phyloP scores from a whole-genome alignment of 2,888 invertebrate genomes.

The Patella ulyssiponensis region DNA sequence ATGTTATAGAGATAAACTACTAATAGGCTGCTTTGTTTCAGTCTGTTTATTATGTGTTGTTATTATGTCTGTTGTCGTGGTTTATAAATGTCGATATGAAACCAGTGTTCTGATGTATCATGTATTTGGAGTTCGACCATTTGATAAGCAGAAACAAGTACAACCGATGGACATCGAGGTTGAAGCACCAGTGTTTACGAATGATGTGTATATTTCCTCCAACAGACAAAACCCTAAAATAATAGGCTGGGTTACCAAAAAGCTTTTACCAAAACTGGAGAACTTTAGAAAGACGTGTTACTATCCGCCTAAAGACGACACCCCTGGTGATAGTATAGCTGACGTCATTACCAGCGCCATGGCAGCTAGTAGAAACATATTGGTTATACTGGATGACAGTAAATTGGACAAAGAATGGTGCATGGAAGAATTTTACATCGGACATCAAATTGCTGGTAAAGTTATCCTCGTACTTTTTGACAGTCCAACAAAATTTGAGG shows the following conservation, averaged over 20 bases:
- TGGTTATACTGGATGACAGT: neutral
- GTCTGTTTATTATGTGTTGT: neutral
- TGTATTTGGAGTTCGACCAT: neutral
- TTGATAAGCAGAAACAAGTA: neutral
- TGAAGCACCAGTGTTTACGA: neutral
- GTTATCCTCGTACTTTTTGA: no score
- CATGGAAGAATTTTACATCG: no score
- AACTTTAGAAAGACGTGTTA: neutral
- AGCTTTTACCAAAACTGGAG: neutral
- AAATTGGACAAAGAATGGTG: neutral
- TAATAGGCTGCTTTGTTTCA: neutral
- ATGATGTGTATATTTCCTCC: neutral
- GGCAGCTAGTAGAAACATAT: neutral
- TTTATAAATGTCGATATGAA: neutral
- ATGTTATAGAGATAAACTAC: neutral
- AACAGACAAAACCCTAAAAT: neutral
- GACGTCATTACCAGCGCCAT: neutral
- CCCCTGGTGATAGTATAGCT: neutral
- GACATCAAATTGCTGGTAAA: no score
- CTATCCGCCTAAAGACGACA: neutral
- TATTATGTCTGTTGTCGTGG: neutral
- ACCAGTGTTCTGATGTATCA: neutral
- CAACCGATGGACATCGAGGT: neutral
- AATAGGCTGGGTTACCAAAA: neutral
- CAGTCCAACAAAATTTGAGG: no score